Conservation (phyloP, 1,140 invertebrate genomes). For the Neodiprion fabricii region DNA sequence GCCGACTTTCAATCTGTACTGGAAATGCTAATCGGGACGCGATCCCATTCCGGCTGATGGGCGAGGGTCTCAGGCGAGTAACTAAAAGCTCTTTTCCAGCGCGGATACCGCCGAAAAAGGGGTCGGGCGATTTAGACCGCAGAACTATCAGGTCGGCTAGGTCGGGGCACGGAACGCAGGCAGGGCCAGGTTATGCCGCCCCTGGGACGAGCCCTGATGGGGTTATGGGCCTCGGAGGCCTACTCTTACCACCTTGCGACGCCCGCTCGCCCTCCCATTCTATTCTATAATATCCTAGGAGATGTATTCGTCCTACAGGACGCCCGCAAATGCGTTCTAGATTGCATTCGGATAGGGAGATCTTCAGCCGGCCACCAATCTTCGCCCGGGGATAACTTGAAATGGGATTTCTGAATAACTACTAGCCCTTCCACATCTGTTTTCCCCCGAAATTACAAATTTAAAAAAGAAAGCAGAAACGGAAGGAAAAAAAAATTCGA, state of each 20-base stretch:
- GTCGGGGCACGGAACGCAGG: conserved; percentile 11
- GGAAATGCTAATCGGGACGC: conserved; percentile 18
- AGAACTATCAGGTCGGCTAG: conserved; percentile 18
- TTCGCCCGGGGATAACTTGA: conserved; percentile 9
- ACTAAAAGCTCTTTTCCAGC: conserved; percentile 42
- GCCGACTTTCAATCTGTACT: neutral
- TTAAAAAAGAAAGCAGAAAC: too few relatives aligned
- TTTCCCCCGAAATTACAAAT: too few relatives aligned
- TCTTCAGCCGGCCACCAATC: conserved; percentile 28
- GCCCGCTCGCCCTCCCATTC: conserved; percentile 57
- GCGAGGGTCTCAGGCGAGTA: conserved; percentile 42
- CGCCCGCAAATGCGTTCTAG: conserved; percentile 55
- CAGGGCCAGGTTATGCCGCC: conserved; percentile 49
- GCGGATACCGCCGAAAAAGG: conserved; percentile 22
- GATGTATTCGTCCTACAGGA: conserved; percentile 53
- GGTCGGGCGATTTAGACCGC: conserved; percentile 12
- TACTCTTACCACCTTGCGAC: conserved; percentile 57
- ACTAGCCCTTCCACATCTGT: too few relatives aligned
- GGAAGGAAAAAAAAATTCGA: too few relatives aligned
- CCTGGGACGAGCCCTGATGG: conserved; percentile 58
- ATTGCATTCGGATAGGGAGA: conserved; percentile 53
- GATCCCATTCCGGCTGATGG: conserved; percentile 46
- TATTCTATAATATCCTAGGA: conserved; percentile 59
- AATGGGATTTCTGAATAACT: neutral
- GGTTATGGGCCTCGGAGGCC: conserved; percentile 62